Conservation (phyloP, 1,140 invertebrate species). For the Drosophila equinoxialis region DNA sequence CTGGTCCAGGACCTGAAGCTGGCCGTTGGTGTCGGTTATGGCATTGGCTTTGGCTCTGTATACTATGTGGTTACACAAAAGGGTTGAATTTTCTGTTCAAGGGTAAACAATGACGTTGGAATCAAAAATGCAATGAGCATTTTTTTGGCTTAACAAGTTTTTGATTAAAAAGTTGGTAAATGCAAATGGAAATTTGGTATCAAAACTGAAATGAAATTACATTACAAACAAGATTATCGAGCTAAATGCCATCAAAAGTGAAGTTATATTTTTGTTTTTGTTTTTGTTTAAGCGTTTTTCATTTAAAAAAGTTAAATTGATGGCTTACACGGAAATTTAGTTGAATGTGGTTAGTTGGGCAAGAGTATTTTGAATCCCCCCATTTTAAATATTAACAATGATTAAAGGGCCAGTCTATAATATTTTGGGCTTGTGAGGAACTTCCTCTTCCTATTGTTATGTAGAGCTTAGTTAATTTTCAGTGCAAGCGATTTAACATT, state of each 20-base stretch:
- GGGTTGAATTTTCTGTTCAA: conserved; percentile 1
- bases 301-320: conserved; percentile 8
- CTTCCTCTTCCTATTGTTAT: no score
- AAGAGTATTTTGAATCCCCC: not conserved
- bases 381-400: not conserved
- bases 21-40: not conserved
- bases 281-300: not conserved
- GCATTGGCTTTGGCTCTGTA: not conserved
- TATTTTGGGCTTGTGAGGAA: not conserved
- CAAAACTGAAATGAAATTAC: conserved; percentile 17
- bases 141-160: conserved; percentile 53
- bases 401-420: not conserved
- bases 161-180: conserved; percentile 53
- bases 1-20: not conserved
- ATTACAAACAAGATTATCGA: conserved; percentile 10
- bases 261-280: no score
- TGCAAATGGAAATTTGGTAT: conserved; percentile 25
- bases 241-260: no score
- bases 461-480: no score
- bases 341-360: conserved; percentile 2
- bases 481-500: no score
- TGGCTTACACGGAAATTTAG: conserved; percentile 8
- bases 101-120: conserved; percentile 1
- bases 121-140: conserved; percentile 31
- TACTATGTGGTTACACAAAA: conserved; percentile 19